Evolutionary conservation across 2,888 invertebrate species (phyloP), one percentile per base, ranked within the genome.

Genomic region (Teleiodes luculella): DNA sequence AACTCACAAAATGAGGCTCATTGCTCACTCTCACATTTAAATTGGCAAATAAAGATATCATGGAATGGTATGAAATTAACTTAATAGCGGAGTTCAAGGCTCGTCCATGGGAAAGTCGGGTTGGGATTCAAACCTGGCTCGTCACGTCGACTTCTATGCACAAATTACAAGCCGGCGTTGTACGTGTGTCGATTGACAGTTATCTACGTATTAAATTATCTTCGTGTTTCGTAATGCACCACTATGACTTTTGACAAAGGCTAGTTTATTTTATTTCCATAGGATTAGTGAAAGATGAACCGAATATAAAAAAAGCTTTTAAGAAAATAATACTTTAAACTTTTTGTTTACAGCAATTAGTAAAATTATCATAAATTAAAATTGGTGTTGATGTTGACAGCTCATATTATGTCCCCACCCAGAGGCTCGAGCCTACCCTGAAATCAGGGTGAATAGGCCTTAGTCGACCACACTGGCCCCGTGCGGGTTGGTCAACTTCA

Each of bases 91-190:
- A 64, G 62, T 60, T 57, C 56, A 56, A 61, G 57, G 60, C 55
- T 52, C 48, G 52, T 55, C 61, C 71, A 64, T 76, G 76, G 74
- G 76, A 76, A 76, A 70, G 61, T 52, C 49, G n/a, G 58, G 53
- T 53, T 61, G 66, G 65, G 72, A 66, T 60, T 62, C 65, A 64
- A 63, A 63, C 68, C 54, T 53, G 57, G 60, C 59, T 51, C 63
- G 61, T 66, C 70, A 71, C 72, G 74, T 71, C 72, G 71, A 60
- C 67, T 69, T 49, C 49, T 49, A 49, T 49, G 65, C 56, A 66
- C 68, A 77, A 80, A 83, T 83, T 81, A 83, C 73, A 83, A 73
- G 81, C 55, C 83, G 80, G 81, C 75, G 60, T 57, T 53, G 70
- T 66, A 80, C 83, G 82, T 83, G 80, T 64, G 61, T 60, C 54